These are phyloP conservation scores for Caprella mutica DNA, from an alignment of 2,888 invertebrate species.

Conservation along the genomic window DNA sequence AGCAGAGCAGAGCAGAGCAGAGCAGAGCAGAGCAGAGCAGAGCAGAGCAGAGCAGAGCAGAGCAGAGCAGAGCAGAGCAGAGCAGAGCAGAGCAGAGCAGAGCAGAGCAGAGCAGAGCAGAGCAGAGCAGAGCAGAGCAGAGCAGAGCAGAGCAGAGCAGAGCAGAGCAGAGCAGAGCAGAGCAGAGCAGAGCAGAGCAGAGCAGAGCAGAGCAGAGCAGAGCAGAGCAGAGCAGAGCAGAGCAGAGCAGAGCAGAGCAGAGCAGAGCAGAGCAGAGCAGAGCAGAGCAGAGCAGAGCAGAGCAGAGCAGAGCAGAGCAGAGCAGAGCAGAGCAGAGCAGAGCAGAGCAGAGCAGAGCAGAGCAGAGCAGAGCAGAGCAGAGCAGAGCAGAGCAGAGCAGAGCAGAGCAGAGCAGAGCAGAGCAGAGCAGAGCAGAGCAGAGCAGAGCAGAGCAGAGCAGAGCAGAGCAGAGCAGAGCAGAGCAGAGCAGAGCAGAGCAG, in stretches of 20 bases:
- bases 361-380: not conserved
- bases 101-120: too few species aligned
- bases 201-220: not conserved
- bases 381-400: not conserved
- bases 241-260: not conserved
- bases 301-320: not conserved
- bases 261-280: not conserved
- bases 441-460: not conserved
- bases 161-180: too few species aligned
- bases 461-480: not conserved
- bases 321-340: not conserved
- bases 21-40: too few species aligned
- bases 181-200: not conserved
- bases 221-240: not conserved
- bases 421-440: not conserved
- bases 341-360: not conserved
- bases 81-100: too few species aligned
- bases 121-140: too few species aligned
- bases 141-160: too few species aligned
- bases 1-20: too few species aligned
- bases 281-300: not conserved
- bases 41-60: too few species aligned
- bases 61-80: too few species aligned
- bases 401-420: not conserved
- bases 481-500: not conserved